A percentile compares a stretch with the other conserved stretches of the same genome.
These are phyloP conservation scores for Sphenopsis melanotis DNA, from an alignment of 2,797 vertebrate genomes.

Conservation along the genomic window DNA sequence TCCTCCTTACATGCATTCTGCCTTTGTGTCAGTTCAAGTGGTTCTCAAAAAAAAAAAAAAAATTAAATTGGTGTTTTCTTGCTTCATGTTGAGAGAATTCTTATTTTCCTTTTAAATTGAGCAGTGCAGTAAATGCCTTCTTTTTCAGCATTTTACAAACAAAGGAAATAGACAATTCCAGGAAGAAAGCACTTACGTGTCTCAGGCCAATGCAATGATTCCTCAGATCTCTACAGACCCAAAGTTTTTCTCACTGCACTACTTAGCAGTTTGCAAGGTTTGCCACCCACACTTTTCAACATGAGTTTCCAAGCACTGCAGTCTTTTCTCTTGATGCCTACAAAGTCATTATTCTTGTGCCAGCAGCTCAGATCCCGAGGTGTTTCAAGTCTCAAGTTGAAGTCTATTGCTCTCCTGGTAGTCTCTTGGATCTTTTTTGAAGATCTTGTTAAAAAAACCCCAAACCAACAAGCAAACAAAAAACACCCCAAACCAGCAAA, in stretches of 20 bases:
- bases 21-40: not conserved
- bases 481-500: not conserved
- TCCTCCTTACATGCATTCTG: not conserved
- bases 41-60: not conserved
- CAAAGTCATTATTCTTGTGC: not conserved
- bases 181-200: rapidly evolving
- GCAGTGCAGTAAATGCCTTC: not conserved
- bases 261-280: not conserved
- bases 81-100: not conserved
- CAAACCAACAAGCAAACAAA: not conserved
- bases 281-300: not conserved
- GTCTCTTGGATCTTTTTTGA: not conserved
- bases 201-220: not conserved
- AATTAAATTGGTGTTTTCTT: not conserved
- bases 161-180: not conserved
- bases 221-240: not conserved
- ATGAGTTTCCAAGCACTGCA: not conserved
- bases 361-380: not conserved
- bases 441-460: not conserved
- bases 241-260: not conserved
- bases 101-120: not conserved
- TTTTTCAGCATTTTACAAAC: not conserved
- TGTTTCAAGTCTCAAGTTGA: not conserved
- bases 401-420: not conserved
- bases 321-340: not conserved